Percentiles rank a stretch among this genome's conserved stretches.
Conservation (phyloP, 2,888 invertebrate species). For the Diarsia mendica region DNA sequence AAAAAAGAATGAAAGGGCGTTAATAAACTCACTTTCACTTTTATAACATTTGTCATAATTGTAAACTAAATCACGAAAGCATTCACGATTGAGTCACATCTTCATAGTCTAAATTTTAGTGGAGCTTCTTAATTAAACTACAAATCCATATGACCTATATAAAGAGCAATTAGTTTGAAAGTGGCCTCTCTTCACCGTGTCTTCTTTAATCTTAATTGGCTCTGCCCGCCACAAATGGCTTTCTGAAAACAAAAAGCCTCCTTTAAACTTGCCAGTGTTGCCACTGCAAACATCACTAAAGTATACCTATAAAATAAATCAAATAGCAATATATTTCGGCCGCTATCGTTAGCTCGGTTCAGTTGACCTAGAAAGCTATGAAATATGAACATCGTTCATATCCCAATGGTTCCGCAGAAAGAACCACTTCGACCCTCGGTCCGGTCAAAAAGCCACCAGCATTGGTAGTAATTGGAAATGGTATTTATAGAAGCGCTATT, state of each 20-base stretch:
- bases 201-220: constrained; percentile 12
- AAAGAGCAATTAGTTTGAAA: neutral
- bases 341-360: constrained; percentile 66
- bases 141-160: neutral
- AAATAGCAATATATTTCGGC: constrained; percentile 67
- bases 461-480: constrained; percentile 51
- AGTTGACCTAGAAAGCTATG: constrained; percentile 67
- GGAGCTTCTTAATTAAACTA: too few relatives aligned
- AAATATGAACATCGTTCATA: constrained; percentile 69
- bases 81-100: neutral
- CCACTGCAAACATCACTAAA: constrained; percentile 45
- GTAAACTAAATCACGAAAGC: neutral
- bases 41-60: neutral
- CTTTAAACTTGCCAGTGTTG: constrained; percentile 22
- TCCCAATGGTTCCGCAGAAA: constrained; percentile 64
- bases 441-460: constrained; percentile 54
- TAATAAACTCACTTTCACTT: neutral
- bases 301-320: constrained; percentile 66
- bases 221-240: neutral
- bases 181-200: neutral
- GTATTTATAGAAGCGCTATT: constrained; percentile 53
- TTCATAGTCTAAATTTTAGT: neutral
- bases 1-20: too few relatives aligned
- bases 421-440: constrained; percentile 46
- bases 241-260: constrained; percentile 13